A percentile compares a stretch with the other conserved stretches of the same genome.
Conservation (phyloP, 2,888 invertebrate species). For the Sphaeridia pumilis region DNA sequence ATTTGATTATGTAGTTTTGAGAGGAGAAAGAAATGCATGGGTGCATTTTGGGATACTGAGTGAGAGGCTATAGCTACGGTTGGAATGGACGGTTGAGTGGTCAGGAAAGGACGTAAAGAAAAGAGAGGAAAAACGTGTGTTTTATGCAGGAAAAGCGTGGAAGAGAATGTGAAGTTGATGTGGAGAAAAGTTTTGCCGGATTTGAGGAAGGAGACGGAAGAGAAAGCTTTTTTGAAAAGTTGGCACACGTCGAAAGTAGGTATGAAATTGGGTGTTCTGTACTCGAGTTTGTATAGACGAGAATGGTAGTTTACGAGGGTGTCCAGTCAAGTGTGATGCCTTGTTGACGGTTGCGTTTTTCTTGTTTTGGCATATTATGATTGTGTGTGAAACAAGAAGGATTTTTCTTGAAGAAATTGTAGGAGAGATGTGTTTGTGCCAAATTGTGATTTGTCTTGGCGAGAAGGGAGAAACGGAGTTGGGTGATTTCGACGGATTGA, state of each 20-base stretch:
- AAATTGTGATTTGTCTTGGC: constrained; percentile 4
- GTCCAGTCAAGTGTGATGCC: constrained; percentile 15
- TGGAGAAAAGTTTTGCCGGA: not conserved
- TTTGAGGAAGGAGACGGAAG: not conserved
- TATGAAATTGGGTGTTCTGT: too few species aligned
- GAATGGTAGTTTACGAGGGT: constrained; percentile 12
- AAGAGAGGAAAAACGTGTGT: too few species aligned
- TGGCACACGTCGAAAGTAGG: not conserved
- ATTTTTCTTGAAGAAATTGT: too few species aligned
- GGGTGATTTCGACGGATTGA: too few species aligned
- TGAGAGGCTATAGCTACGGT: too few species aligned
- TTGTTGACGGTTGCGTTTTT: constrained; percentile 15
- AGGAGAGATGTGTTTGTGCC: not conserved
- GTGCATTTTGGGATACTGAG: too few species aligned
- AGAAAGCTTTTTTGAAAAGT: not conserved
- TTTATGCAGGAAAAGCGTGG: not conserved
- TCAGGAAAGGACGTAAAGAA: too few species aligned
- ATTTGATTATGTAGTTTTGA: constrained; percentile 3
- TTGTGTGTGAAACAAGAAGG: too few species aligned
- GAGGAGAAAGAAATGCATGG: not conserved
- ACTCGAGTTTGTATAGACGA: too few species aligned
- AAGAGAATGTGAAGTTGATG: too few species aligned
- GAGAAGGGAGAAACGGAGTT: too few species aligned
- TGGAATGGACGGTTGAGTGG: too few species aligned
- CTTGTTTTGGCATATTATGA: not conserved